Evolutionary conservation across 2,888 invertebrate genomes (phyloP).

Genomic region (Limnephilus rhombicus): DNA sequence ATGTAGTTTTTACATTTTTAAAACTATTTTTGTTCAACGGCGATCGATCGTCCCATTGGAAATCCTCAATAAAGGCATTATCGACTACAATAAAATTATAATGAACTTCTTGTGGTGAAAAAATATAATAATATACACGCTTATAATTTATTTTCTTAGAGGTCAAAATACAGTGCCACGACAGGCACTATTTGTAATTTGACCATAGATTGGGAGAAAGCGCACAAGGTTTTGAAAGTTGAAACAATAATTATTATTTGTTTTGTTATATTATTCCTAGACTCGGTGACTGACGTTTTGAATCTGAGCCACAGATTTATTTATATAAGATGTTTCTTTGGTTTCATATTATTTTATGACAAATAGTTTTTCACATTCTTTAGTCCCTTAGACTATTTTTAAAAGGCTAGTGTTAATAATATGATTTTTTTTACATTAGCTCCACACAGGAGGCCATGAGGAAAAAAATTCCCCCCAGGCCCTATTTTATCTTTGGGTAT

Average conservation of each 20-base stretch:
- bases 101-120: constrained; percentile 9
- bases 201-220: background rate
- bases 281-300: background rate
- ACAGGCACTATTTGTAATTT: background rate
- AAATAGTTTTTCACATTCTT: background rate
- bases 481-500: no score
- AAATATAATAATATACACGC: constrained; percentile 10
- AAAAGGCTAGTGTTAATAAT: background rate
- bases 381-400: background rate
- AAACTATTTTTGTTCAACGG: constrained; percentile 10
- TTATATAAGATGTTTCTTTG: background rate
- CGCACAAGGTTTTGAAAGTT: background rate
- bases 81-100: background rate
- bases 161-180: background rate
- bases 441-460: no score
- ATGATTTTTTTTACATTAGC: no score
- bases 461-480: no score
- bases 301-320: background rate
- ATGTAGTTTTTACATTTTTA: constrained; percentile 11
- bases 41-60: background rate
- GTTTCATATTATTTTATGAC: background rate
- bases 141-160: background rate
- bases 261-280: no score
- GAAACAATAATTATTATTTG: background rate
- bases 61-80: background rate